These are phyloP conservation scores for Callipepla californica DNA, from an alignment of 2,113 vertebrate genomes.

Conservation along the genomic window DNA sequence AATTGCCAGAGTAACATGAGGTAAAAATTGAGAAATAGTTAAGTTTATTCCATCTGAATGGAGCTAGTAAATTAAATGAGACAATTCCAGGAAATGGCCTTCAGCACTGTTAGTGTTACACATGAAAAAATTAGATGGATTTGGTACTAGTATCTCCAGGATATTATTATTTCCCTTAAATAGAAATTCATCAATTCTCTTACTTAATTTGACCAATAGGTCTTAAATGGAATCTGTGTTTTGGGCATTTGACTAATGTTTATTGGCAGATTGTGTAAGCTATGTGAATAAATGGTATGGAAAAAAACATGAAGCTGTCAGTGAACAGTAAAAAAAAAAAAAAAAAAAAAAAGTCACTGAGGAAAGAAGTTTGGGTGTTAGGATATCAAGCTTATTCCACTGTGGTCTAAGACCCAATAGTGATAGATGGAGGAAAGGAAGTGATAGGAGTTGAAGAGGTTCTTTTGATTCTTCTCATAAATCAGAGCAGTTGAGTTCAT, in stretches of 20 bases:
- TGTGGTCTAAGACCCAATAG: background rate
- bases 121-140: background rate
- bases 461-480: background rate
- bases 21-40: background rate
- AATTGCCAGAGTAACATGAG: background rate
- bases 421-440: background rate
- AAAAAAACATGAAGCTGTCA: slow-evolving; percentile 1
- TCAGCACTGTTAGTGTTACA: background rate
- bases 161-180: background rate
- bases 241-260: background rate
- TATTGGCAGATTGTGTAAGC: background rate
- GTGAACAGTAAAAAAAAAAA: background rate
- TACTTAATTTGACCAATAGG: background rate
- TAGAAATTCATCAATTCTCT: background rate
- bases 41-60: background rate
- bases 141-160: background rate
- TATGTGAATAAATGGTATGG: background rate
- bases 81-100: background rate
- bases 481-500: background rate
- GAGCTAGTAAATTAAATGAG: background rate
- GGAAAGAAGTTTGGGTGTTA: background rate
- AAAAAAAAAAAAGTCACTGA: background rate
- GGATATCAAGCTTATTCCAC: background rate
- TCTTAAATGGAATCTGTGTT: background rate
- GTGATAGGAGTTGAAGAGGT: background rate